These are phyloP conservation scores for Tragelaphus strepsiceros DNA, from an alignment of 2,113 vertebrate species.

Conservation along the genomic window DNA sequence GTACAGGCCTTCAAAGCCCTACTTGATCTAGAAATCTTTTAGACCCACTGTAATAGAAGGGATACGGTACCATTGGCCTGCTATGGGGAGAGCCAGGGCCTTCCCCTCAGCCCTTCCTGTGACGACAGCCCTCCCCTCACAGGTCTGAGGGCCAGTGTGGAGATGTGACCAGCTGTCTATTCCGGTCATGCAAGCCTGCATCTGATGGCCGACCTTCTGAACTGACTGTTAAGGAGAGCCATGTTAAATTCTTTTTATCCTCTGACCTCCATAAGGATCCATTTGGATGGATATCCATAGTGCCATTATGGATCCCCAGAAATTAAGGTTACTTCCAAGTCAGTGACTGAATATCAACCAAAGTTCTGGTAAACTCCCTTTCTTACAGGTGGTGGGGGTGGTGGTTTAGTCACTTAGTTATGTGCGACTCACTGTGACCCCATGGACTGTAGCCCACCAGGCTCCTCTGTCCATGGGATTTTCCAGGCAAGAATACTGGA, in stretches of 20 bases:
- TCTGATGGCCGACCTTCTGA: neutral
- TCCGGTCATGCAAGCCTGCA: neutral
- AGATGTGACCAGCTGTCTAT: neutral
- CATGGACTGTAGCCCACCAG: neutral
- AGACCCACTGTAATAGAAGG: neutral
- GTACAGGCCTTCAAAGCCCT: neutral
- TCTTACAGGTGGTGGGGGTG: neutral
- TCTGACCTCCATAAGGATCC: neutral
- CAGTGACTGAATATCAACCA: neutral
- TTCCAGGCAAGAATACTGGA: neutral
- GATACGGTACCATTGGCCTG: neutral
- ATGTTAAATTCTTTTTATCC: neutral
- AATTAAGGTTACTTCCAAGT: neutral
- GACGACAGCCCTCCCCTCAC: neutral
- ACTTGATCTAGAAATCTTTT: neutral
- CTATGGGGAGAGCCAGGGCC: neutral
- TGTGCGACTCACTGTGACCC: accelerated
- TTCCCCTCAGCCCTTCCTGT: neutral
- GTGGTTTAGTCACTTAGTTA: neutral
- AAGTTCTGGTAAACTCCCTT: neutral
- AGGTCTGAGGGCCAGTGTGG: neutral
- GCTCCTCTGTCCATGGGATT: neutral
- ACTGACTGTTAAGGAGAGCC: neutral
- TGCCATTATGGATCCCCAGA: neutral
- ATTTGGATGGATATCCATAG: neutral